Base-by-base conservation (phyloP, 1,140 invertebrate species). In the Micrasema longulum region DNA sequence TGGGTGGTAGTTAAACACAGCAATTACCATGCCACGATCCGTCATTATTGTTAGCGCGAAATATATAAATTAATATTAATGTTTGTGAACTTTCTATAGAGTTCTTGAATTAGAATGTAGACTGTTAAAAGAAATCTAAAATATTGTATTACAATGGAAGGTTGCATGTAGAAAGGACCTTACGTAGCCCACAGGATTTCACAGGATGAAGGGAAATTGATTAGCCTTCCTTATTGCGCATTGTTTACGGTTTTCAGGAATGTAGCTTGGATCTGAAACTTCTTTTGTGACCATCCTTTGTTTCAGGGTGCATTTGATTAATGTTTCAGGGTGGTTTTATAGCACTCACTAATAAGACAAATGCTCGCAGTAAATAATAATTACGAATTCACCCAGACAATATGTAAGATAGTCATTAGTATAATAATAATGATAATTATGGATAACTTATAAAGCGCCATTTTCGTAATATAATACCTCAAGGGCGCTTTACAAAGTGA, bases 131-230 rank as follows among this genome's bases (percentile, higher is more conserved):
- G 26, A 11, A 45, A 45, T 45, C 41, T 47, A 47, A 47, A 47
- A 52, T 22, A 52, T 22, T 20, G 2, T 7, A 20, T 31, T 31
- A 31, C 26, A 31, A 20, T 5, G 14, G 10, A 20, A 23, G 50
- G 50, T 53, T 26, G 6, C 3, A 2, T 11, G 10, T 53, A 23
- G 11, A 53, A 22, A 22, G 50, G n/a, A 35, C 12, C 16, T 16
- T 12, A 38, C 16, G 20, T 31, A 60, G 31, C 41, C 52, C 10
- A 53, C 18, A 18, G 16, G 55, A 38, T 10, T 41, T n/a, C 31
- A 41, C 35, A 4, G 26, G 26, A 20, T 43, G 7, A 60, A 60
- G 55, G 35, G 20, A 60, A 60, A 60, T 60, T 60, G 55, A 60
- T 60, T 60, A 60, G 16, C 55, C 26, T 23, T 38, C 36, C 35